Percentiles rank a stretch among this genome's conserved stretches.
These are phyloP conservation scores for Decapterus maruadsi DNA, from an alignment of 2,797 vertebrate species.

Conservation along the genomic window DNA sequence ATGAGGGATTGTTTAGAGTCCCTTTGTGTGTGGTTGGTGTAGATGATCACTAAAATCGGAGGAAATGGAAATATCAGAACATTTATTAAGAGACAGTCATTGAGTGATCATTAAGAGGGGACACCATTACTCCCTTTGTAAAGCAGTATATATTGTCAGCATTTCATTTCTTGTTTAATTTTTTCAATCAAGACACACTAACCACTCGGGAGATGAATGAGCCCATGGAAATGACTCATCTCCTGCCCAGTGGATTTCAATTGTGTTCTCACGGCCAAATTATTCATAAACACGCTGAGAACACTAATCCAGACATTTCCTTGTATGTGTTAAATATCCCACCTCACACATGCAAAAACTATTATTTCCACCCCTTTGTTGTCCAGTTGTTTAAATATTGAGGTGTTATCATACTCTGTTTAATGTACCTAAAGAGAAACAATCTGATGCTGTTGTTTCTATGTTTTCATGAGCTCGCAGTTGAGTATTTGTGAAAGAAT, in stretches of 20 bases:
- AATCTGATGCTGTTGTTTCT: slow-evolving; percentile 34
- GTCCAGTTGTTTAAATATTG: slow-evolving; percentile 25
- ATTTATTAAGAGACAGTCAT: slow-evolving; percentile 1
- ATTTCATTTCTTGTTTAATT: slow-evolving; percentile 8
- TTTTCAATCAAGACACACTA: slow-evolving; percentile 13
- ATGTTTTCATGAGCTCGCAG: slow-evolving; percentile 36
- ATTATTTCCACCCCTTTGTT: slow-evolving; percentile 34
- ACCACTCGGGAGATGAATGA: slow-evolving; percentile 24
- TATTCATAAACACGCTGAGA: slow-evolving; percentile 29
- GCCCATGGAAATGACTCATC: slow-evolving; percentile 3
- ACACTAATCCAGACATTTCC: slow-evolving; percentile 16
- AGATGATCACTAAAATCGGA: slow-evolving; percentile 16
- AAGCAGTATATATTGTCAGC: not conserved
- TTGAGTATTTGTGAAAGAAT: slow-evolving; percentile 42
- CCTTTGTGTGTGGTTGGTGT: slow-evolving; percentile 6
- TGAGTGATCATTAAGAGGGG: not conserved
- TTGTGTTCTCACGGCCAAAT: slow-evolving; percentile 10
- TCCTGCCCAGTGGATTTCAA: slow-evolving; percentile 29
- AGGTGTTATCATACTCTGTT: slow-evolving; percentile 41
- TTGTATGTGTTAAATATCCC: slow-evolving; percentile 13
- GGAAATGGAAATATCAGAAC: not conserved
- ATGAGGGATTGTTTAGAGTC: slow-evolving; percentile 18
- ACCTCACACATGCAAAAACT: slow-evolving; percentile 31
- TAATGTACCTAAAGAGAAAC: slow-evolving; percentile 33
- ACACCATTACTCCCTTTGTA: not conserved